phyloP scores from a whole-genome alignment of 92 coral and sea anemone genomes.

The Phenganax subtilis region DNA sequence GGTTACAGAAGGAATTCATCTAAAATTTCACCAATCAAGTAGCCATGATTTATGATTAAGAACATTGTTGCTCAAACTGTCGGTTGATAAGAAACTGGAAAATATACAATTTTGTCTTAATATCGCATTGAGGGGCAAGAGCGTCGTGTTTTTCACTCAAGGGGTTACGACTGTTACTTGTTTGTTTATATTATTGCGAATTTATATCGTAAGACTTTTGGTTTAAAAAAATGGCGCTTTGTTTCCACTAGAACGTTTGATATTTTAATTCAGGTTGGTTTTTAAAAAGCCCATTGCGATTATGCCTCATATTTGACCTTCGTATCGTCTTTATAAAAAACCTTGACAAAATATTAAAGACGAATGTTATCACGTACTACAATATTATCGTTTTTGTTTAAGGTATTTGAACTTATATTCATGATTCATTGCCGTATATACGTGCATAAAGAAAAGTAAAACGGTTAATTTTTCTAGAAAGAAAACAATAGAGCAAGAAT shows the following conservation, averaged over 20 bases:
- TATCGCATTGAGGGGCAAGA: no score
- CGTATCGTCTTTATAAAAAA: no score
- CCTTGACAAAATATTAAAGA: no score
- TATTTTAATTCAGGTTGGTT: not conserved
- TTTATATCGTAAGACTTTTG: not conserved
- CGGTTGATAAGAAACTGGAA: no score
- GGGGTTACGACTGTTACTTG: not conserved
- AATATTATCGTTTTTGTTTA: not conserved
- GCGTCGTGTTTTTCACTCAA: no score
- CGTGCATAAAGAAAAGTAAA: not conserved
- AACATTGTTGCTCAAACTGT: no score
- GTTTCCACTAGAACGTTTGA: not conserved
- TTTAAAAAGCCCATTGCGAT: no score
- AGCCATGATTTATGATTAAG: no score
- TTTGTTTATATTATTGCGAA: constrained; percentile 17
- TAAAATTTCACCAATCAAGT: not conserved
- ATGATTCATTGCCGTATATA: not conserved
- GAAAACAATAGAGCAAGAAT: not conserved
- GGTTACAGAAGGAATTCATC: not conserved
- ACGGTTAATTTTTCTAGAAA: not conserved
- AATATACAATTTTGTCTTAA: no score
- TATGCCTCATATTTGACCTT: no score
- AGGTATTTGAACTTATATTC: no score
- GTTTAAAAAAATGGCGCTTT: not conserved
- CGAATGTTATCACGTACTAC: not conserved